Evolutionary conservation across 2,113 vertebrate genomes (phyloP).

Genomic region (Leuciscus idus): DNA sequence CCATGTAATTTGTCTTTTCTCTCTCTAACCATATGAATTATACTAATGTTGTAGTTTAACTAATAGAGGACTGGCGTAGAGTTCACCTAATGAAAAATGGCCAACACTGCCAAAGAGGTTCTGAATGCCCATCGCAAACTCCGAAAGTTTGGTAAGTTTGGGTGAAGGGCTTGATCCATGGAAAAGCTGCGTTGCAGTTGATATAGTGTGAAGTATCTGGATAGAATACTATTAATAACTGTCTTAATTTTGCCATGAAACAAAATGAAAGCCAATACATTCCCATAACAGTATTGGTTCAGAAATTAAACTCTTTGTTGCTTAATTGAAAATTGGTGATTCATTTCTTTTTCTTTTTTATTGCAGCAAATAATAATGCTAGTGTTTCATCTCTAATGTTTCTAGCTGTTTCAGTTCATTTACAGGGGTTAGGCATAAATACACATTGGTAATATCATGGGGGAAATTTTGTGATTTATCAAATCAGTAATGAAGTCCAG

Average conservation of each 20-base stretch:
- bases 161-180: background rate
- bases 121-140: conserved; percentile 74
- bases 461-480: background rate
- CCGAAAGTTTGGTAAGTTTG: conserved; percentile 87
- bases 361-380: background rate
- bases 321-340: background rate
- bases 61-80: conserved; percentile 84
- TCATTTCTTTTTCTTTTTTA: background rate
- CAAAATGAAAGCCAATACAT: background rate
- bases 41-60: conserved; percentile 92
- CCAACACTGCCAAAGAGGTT: conserved; percentile 75
- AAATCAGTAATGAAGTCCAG: conserved; percentile 12
- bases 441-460: background rate
- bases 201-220: background rate
- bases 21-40: conserved; percentile 86
- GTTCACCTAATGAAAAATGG: conserved; percentile 89
- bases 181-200: background rate
- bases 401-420: background rate
- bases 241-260: background rate
- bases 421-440: background rate
- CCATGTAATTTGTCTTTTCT: conserved; percentile 74
- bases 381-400: background rate
- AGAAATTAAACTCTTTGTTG: background rate
- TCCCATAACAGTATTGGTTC: background rate
- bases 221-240: background rate